phyloP scores from a whole-genome alignment of 2,888 invertebrate species.

The Muschampia plurimacula region DNA sequence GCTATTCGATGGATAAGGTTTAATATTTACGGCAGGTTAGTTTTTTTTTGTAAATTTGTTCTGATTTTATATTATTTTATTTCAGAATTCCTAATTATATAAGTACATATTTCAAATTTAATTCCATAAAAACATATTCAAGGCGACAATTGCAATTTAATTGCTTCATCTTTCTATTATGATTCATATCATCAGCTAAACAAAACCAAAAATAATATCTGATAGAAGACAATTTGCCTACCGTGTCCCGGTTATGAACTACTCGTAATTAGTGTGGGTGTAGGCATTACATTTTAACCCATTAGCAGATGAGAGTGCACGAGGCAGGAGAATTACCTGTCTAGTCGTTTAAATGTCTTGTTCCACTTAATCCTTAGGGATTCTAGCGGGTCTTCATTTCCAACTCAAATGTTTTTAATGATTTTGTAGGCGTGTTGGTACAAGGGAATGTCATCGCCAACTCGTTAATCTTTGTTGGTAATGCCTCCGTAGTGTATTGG shows the following conservation, averaged over 20 bases:
- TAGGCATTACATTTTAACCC: not conserved
- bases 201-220: not conserved
- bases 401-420: slow-evolving; percentile 16
- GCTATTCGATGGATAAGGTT: no score
- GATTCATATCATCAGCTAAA: not conserved
- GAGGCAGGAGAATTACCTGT: slow-evolving; percentile 4
- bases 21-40: no score
- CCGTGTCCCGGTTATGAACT: not conserved
- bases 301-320: slow-evolving; percentile 12
- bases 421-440: not conserved
- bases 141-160: no score
- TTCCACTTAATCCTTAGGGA: slow-evolving; percentile 18
- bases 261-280: not conserved
- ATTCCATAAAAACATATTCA: no score
- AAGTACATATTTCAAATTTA: no score
- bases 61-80: no score
- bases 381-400: not conserved
- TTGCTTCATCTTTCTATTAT: no score
- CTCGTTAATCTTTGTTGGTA: slow-evolving; percentile 31
- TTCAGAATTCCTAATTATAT: no score
- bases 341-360: slow-evolving; percentile 5
- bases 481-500: slow-evolving; percentile 14
- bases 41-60: no score
- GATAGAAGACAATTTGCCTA: not conserved
- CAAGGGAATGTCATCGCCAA: slow-evolving; percentile 22